A percentile compares a stretch with the other conserved stretches of the same genome.
Evolutionary conservation across 2,888 invertebrate species (phyloP).

Genomic region (Cerceris rybyensis): DNA sequence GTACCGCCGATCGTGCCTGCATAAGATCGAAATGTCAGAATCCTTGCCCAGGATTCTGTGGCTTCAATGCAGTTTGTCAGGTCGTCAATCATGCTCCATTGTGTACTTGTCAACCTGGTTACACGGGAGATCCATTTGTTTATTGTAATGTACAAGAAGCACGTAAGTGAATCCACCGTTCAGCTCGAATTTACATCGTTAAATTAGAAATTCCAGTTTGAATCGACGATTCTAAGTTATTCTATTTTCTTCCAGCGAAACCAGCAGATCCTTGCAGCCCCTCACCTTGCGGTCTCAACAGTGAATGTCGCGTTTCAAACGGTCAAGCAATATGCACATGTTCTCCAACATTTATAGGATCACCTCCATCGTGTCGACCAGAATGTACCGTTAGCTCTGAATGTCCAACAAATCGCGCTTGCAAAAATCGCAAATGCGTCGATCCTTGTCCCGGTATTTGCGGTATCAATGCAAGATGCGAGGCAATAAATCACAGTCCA

Average conservation of each 20-base stretch:
- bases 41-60: constrained; percentile 91
- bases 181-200: background rate
- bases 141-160: constrained; percentile 83
- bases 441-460: constrained; percentile 87
- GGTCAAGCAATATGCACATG: constrained; percentile 86
- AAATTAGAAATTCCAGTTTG: background rate
- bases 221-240: background rate
- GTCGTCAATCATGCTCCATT: constrained; percentile 89
- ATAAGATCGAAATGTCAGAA: constrained; percentile 87
- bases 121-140: constrained; percentile 89
- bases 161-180: constrained; percentile 78
- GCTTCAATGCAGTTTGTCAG: constrained; percentile 88
- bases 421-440: constrained; percentile 86
- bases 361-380: constrained; percentile 86
- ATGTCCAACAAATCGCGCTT: constrained; percentile 85
- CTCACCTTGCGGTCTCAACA: constrained; percentile 89
- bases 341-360: constrained; percentile 84
- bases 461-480: constrained; percentile 84
- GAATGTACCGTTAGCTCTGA: constrained; percentile 87
- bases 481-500: constrained; percentile 82
- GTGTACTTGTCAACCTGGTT: constrained; percentile 87
- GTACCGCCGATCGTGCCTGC: constrained; percentile 87
- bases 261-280: constrained; percentile 85
- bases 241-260: constrained; percentile 31
- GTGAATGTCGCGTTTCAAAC: constrained; percentile 86